These are phyloP conservation scores for Drosophila novamexicana DNA, from an alignment of 1,140 invertebrate genomes.

Conservation along the genomic window DNA sequence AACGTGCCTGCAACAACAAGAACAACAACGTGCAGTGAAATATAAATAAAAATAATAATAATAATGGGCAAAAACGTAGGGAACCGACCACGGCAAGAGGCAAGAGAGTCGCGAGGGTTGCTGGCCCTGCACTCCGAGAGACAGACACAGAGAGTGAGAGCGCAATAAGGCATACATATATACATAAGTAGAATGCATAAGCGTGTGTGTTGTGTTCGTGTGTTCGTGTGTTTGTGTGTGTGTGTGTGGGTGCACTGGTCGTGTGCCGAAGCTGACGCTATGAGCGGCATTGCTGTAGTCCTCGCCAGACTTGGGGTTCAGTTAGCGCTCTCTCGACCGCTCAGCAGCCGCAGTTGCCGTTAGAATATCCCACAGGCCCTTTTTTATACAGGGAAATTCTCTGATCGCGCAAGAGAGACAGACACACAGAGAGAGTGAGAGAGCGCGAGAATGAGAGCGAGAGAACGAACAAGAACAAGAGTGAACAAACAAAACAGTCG, in stretches of 20 bases:
- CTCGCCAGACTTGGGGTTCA: conserved; percentile 34
- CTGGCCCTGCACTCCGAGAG: conserved; percentile 26
- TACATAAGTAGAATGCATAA: conserved; percentile 9
- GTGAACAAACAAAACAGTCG: conserved; percentile 43
- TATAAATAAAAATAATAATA: conserved; percentile 82
- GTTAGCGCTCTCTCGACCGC: conserved; percentile 11
- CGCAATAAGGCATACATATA: conserved; percentile 10
- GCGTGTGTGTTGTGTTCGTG: not conserved
- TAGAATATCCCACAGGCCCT: conserved; percentile 57
- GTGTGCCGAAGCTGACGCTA: conserved; percentile 35
- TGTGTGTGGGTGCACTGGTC: conserved; percentile 40
- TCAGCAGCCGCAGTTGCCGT: conserved; percentile 49
- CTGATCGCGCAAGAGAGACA: conserved; percentile 37
- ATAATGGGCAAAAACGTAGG: conserved; percentile 74
- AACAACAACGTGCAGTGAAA: conserved; percentile 57
- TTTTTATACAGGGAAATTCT: conserved; percentile 59
- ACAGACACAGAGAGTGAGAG: conserved; percentile 25
- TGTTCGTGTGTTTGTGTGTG: conserved; percentile 33
- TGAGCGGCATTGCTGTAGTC: conserved; percentile 32
- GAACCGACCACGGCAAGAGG: conserved; percentile 37
- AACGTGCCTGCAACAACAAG: conserved; percentile 74
- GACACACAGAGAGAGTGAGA: conserved; percentile 6
- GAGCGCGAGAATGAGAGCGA: conserved; percentile 20
- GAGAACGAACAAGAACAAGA: conserved; percentile 38
- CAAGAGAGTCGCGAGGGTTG: conserved; percentile 38